Evolutionary conservation across 2,113 vertebrate species (phyloP), one percentile per base, ranked within the genome.

Genomic region (Cryptomyrus ogoouensis): DNA sequence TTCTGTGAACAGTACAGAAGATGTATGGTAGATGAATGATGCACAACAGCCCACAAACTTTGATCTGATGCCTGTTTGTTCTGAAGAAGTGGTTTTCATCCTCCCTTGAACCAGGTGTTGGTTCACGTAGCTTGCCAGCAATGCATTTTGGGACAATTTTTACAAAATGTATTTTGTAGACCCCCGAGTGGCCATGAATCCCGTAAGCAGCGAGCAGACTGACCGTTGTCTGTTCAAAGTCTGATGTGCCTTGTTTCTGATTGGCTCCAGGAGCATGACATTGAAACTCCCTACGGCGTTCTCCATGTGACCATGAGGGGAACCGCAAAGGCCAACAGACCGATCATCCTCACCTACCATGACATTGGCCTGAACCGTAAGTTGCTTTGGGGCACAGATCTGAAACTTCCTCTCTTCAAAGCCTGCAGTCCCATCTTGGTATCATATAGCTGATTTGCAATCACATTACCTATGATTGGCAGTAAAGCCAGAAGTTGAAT

Each of bases 301-400:
- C 96, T 99, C 90, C 98, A 99, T 2, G 97, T 99, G 89, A 99
- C 98, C 92, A 96, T 99, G 96, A 95, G 97, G 90, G 98, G 98
- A 39, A 95, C 94, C 15, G 96, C 96, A 5, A 99, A 97, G 92
- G 97, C 97, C 92, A 99, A 97, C 95, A 96, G 97, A 93, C 98
- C 98, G 3, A 96, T 98, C 90, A 98, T 99, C 94, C 96, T 99
- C 91, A 99, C 98, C 7, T 99, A 98, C 94, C 98, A 99, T 88
- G 98, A 99, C 94, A 97, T 99, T 70, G 98, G 98, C 91, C 97
- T 99, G 58, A 99, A 99, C 94, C 98, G 98, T 99, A 95, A 97
- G 98, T 96, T 74, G 12, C 13, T 0, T 3, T 13, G 50, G 39
- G 42, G 9, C 53, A 39, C 70, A 77, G 13, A 7, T 77, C 27